Percentiles rank a stretch among this genome's conserved stretches.
phyloP scores from a whole-genome alignment of 2,113 vertebrate genomes.

The Onychostoma macrolepis region DNA sequence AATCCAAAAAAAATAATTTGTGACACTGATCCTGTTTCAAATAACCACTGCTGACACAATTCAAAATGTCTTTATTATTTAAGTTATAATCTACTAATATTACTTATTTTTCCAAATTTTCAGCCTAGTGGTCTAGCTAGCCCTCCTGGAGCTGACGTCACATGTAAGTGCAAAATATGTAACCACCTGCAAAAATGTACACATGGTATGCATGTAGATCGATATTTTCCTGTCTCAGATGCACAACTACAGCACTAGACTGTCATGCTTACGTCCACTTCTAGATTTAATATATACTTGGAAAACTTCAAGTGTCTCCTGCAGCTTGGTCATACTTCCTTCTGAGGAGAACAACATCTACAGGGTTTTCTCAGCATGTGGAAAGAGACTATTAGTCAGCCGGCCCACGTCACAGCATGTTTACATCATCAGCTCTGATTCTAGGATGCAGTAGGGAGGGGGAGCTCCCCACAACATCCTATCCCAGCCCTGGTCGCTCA shows the following conservation, averaged over 20 bases:
- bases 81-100: not conserved
- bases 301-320: conserved; percentile 6
- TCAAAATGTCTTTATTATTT: not conserved
- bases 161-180: not conserved
- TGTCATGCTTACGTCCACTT: not conserved
- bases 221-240: conserved; percentile 9
- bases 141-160: not conserved
- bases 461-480: conserved; percentile 40
- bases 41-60: not conserved
- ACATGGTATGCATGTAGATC: not conserved
- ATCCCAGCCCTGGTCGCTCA: not conserved
- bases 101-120: not conserved
- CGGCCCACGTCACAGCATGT: conserved; percentile 53
- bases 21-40: not conserved
- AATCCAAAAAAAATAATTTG: not conserved
- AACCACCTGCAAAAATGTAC: not conserved
- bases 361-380: conserved; percentile 50
- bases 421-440: conserved; percentile 52
- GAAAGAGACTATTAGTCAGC: conserved; percentile 60
- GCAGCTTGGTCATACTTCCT: conserved; percentile 1
- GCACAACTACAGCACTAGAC: not conserved
- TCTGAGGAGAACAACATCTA: conserved; percentile 27
- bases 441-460: conserved; percentile 27
- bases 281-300: conserved; percentile 15
- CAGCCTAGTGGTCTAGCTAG: not conserved